Evolutionary conservation across 2,113 vertebrate species (phyloP), one percentile per base, ranked within the genome.

Genomic region (Ciconia stormi): DNA sequence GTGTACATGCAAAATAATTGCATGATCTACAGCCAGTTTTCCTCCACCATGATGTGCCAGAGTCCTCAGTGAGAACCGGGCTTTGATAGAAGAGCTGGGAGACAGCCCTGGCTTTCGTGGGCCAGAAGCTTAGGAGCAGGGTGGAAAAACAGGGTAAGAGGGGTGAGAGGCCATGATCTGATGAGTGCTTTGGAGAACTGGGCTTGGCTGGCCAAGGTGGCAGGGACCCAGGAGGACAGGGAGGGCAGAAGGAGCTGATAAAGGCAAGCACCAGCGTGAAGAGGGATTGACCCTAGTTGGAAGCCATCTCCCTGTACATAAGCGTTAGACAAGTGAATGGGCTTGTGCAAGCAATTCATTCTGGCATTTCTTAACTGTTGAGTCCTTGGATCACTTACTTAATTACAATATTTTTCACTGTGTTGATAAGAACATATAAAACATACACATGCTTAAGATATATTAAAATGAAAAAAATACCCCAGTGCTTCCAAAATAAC

Each of bases 21-120:
- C 47, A 27, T 9, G 16, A 36, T 38, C 32, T 59, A 10, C 58
- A 71, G 46, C 5, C 21, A 19, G 1, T 77, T 84, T 46, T 42
- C 61, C 62, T 61, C 21, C 53, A 22, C 21, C 0, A 0, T 19
- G 34, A 15, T 3, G 3, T 62, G 40, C 19, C 83, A 56, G 50
- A 56, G 36, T 40, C 82, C 74, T 50, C 70, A 34, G 56, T n/a
- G 36, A 85, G 81, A 85, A 22, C 19, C 36, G 55, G 0, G 0
- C 25, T 90, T 69, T 42, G 42, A 32, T 2, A 66, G 50, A 30
- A 85, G 29, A 88, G 16, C 52, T 65, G 56, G 56, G 44, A 87
- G n/a, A 55, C 8, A 5, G 15, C 17, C 40, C 36, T 70, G 46
- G 23, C 17, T 81, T 81, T 77, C 42, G 13, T 6, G 16, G 29